A percentile compares a stretch with the other conserved stretches of the same genome.
phyloP scores from a whole-genome alignment of 2,888 invertebrate species.

The Drosophila mimica region DNA sequence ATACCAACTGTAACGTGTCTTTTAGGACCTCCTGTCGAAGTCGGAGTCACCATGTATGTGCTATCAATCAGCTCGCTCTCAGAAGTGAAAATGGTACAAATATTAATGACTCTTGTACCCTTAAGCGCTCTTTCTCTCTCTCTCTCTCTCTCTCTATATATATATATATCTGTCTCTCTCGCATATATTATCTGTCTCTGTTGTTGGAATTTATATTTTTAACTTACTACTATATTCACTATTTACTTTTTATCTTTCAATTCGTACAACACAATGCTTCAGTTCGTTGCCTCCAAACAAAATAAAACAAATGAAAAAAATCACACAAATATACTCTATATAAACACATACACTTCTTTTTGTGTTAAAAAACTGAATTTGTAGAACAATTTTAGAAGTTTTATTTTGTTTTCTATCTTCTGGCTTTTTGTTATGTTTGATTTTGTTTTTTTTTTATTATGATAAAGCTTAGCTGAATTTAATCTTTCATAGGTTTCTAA shows the following conservation, averaged over 20 bases:
- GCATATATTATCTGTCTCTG: slow-evolving; percentile 61
- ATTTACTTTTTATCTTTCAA: slow-evolving; percentile 28
- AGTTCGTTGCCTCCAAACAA: slow-evolving; percentile 18
- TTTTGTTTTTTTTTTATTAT: not conserved
- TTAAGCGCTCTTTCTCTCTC: slow-evolving; percentile 68
- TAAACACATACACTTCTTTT: slow-evolving; percentile 19
- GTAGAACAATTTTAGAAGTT: slow-evolving; percentile 19
- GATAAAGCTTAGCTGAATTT: slow-evolving; percentile 12
- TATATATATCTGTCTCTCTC: slow-evolving; percentile 28
- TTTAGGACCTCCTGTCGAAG: slow-evolving; percentile 98
- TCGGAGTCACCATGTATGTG: slow-evolving; percentile 99
- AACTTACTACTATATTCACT: slow-evolving; percentile 25
- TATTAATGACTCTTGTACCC: slow-evolving; percentile 71
- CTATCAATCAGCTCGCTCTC: slow-evolving; percentile 99
- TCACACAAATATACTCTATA: slow-evolving; percentile 2
- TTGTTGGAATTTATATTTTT: slow-evolving; percentile 53
- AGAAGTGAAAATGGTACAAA: slow-evolving; percentile 98
- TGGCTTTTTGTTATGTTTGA: slow-evolving; percentile 5
- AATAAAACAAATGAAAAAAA: not conserved
- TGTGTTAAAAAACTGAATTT: slow-evolving; percentile 15
- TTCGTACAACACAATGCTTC: slow-evolving; percentile 56
- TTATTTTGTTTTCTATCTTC: slow-evolving; percentile 2
- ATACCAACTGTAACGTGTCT: slow-evolving; percentile 68
- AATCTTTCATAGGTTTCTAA: slow-evolving; percentile 30
- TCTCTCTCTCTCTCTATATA: slow-evolving; percentile 30